Percentiles rank a stretch among this genome's conserved stretches.
Evolutionary conservation across 2,797 vertebrate genomes (phyloP).

Genomic region (Chelmon rostratus): DNA sequence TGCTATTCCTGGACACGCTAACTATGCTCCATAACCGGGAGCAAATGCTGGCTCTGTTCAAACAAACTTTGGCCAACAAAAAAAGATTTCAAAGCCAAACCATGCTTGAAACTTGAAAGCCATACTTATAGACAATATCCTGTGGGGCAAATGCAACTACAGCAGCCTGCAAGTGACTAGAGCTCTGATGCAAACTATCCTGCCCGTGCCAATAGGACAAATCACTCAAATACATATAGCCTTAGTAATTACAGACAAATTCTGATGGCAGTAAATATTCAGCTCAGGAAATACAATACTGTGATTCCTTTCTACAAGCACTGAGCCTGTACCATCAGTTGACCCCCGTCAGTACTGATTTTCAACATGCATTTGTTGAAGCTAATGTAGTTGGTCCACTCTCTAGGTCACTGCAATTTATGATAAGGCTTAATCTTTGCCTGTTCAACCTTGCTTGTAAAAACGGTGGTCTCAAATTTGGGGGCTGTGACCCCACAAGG

Average conservation of each 20-base stretch:
- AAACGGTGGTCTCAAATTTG: conserved; percentile 1
- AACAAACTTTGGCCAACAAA: background rate
- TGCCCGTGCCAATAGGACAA: background rate
- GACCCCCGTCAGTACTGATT: background rate
- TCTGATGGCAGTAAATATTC: background rate
- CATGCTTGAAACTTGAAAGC: background rate
- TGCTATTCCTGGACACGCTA: background rate
- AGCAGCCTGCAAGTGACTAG: background rate
- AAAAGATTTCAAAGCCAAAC: background rate
- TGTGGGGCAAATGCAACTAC: background rate
- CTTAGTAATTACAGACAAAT: background rate
- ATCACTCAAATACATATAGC: background rate
- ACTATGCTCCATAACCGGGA: background rate
- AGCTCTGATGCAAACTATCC: background rate
- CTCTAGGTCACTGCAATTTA: conserved; percentile 24
- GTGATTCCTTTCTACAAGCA: background rate
- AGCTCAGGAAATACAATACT: background rate
- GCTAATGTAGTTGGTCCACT: conserved; percentile 15
- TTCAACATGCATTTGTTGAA: conserved; percentile 10
- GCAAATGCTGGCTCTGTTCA: background rate
- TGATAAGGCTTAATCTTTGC: background rate
- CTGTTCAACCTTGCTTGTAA: background rate
- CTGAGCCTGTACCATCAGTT: background rate
- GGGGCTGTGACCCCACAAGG: background rate
- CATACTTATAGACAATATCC: background rate